Conservation (phyloP, 2,888 invertebrate species). For the Calliopum simillimum region DNA sequence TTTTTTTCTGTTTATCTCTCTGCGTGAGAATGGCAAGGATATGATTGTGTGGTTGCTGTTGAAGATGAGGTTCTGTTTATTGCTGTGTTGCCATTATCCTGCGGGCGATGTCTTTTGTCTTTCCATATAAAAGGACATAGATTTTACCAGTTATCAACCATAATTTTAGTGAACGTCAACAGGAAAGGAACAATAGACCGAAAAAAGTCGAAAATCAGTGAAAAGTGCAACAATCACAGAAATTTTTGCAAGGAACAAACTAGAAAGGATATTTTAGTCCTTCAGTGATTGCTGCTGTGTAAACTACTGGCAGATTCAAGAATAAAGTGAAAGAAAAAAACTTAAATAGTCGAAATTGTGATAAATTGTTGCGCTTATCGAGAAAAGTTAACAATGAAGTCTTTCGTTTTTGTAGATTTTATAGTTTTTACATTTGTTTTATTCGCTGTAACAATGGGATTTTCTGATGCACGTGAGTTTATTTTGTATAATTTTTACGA, state of each 20-base stretch:
- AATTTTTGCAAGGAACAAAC: conserved; percentile 28
- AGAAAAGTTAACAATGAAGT: conserved; percentile 52
- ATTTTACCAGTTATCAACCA: conserved; percentile 55
- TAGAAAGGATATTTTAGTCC: conserved; percentile 16
- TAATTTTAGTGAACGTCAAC: conserved; percentile 53
- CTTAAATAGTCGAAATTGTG: conserved; percentile 10
- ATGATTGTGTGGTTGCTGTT: conserved; percentile 34
- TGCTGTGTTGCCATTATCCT: conserved; percentile 45
- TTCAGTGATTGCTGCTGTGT: conserved; percentile 12
- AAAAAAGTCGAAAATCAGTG: conserved; percentile 21
- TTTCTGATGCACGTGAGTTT: conserved; percentile 60
- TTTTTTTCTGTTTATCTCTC: conserved; percentile 10
- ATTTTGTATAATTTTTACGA: too few species aligned
- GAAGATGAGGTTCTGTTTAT: conserved; percentile 39
- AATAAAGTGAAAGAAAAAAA: neutral
- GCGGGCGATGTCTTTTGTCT: conserved; percentile 50
- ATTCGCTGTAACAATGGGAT: conserved; percentile 49
- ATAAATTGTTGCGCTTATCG: conserved; percentile 8
- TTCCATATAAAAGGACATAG: conserved; percentile 62
- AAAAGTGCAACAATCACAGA: conserved; percentile 19
- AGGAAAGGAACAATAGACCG: conserved; percentile 40
- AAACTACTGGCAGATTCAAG: conserved; percentile 5
- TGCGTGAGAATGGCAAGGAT: conserved; percentile 34
- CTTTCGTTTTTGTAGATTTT: conserved; percentile 52
- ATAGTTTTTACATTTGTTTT: conserved; percentile 52